A percentile compares a stretch with the other conserved stretches of the same genome.
These are phyloP conservation scores for Caretta caretta DNA, from an alignment of 2,113 vertebrate genomes.

Conservation along the genomic window DNA sequence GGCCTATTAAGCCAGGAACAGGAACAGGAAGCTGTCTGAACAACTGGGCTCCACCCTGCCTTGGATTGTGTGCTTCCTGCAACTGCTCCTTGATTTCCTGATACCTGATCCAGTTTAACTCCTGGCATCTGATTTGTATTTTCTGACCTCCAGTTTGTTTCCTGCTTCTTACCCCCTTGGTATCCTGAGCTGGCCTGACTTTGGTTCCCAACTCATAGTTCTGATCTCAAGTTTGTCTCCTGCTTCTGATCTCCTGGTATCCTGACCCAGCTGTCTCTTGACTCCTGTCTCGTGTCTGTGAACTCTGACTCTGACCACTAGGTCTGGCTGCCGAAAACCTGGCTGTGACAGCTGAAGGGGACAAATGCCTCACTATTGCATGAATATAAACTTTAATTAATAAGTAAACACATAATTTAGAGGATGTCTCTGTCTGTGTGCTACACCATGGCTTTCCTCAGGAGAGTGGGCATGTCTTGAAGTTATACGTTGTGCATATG, in stretches of 20 bases:
- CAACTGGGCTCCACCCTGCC: too few species aligned
- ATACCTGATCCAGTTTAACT: too few species aligned
- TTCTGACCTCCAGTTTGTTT: neutral
- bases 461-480: neutral
- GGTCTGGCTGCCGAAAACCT: neutral
- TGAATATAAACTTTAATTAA: neutral
- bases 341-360: neutral
- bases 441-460: neutral
- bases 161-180: neutral
- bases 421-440: neutral
- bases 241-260: neutral
- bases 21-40: too few species aligned
- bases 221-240: neutral
- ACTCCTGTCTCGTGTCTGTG: neutral
- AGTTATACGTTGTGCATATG: neutral
- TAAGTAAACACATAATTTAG: neutral
- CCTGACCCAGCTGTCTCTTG: neutral
- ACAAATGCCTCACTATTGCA: neutral
- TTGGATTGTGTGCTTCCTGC: too few species aligned
- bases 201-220: neutral
- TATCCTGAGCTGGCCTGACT: neutral
- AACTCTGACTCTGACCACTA: neutral
- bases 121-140: neutral
- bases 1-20: too few species aligned
- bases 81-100: too few species aligned